Evolutionary conservation across 2,113 vertebrate species (phyloP).

Genomic region (Clarias batrachus): DNA sequence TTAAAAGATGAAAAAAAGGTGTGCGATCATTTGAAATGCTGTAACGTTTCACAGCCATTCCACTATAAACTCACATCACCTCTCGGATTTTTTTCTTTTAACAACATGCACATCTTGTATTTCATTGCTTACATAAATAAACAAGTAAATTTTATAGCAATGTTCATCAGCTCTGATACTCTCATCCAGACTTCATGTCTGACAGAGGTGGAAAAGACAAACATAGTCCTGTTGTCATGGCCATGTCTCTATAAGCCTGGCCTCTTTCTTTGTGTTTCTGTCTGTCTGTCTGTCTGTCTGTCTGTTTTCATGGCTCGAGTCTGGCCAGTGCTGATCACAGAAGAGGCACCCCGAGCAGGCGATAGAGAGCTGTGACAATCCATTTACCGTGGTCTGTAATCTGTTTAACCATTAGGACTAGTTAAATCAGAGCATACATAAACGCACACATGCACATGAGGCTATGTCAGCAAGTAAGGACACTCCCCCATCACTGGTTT

Average conservation of each 20-base stretch:
- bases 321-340: slow-evolving; percentile 85
- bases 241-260: slow-evolving; percentile 8
- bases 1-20: neutral
- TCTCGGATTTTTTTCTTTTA: neutral
- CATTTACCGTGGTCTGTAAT: slow-evolving; percentile 98
- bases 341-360: slow-evolving; percentile 84
- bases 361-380: slow-evolving; percentile 98
- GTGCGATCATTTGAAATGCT: neutral
- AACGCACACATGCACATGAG: slow-evolving; percentile 51
- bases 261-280: slow-evolving; percentile 20
- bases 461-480: slow-evolving; percentile 28
- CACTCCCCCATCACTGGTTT: slow-evolving; percentile 7
- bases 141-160: neutral
- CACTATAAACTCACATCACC: neutral
- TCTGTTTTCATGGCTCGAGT: slow-evolving; percentile 69
- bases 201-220: neutral
- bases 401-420: slow-evolving; percentile 95
- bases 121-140: neutral
- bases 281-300: slow-evolving; percentile 38
- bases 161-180: neutral
- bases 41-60: neutral
- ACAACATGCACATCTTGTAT: neutral
- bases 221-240: slow-evolving; percentile 10
- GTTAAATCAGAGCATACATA: slow-evolving; percentile 83
- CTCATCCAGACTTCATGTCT: neutral